Percentiles rank a stretch among this genome's conserved stretches.
phyloP scores from a whole-genome alignment of 1,140 invertebrate species.

The Plutomurus gul region DNA sequence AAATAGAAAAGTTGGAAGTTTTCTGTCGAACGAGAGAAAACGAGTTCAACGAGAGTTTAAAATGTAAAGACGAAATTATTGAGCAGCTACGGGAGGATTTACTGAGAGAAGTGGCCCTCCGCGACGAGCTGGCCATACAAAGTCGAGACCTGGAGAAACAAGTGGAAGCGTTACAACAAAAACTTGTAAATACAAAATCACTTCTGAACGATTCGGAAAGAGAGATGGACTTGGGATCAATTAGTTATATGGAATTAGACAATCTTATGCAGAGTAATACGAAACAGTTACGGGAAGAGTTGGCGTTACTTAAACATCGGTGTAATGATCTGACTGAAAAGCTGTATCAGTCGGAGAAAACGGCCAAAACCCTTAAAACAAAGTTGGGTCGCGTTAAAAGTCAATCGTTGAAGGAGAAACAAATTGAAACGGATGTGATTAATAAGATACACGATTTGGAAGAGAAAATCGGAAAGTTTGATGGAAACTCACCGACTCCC shows the following conservation, averaged over 20 bases:
- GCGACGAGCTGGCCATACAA: conserved; percentile 21
- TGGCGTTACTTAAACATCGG: conserved; percentile 33
- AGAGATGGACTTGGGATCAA: conserved; percentile 27
- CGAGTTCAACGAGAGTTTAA: conserved; percentile 38
- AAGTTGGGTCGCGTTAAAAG: conserved; percentile 49
- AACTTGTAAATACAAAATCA: conserved; percentile 31
- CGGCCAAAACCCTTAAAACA: conserved; percentile 40
- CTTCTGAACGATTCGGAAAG: conserved; percentile 23
- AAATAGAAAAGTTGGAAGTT: conserved; percentile 49
- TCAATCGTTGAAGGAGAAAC: conserved; percentile 52
- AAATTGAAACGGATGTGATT: conserved; percentile 49
- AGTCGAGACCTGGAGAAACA: conserved; percentile 37
- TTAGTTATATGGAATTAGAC: conserved; percentile 27
- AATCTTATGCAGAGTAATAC: conserved; percentile 1
- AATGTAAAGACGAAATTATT: conserved; percentile 43
- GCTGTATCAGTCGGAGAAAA: conserved; percentile 51
- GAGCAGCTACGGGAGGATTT: conserved; percentile 10
- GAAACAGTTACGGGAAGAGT: conserved; percentile 33
- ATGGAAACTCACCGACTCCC: neutral
- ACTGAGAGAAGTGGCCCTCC: conserved; percentile 1
- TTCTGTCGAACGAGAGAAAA: conserved; percentile 18
- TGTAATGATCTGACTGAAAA: conserved; percentile 53
- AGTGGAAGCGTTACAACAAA: conserved; percentile 41
- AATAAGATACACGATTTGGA: conserved; percentile 49
- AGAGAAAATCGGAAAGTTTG: conserved; percentile 46